Conservation (phyloP, 2,888 invertebrate genomes). For the Eristalis pertinax region DNA sequence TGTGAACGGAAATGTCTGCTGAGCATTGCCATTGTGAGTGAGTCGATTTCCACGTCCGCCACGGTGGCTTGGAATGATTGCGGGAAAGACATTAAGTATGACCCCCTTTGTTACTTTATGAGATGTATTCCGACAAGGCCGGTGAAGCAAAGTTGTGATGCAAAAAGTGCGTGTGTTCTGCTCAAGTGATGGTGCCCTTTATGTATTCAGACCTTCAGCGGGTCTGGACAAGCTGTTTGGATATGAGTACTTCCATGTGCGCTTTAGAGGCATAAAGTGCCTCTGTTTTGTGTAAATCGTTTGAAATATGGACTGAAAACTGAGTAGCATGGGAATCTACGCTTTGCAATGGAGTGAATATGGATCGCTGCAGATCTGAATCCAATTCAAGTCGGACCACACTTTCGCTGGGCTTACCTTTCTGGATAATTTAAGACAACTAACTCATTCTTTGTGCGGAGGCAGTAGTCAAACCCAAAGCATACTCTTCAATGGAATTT, state of each 20-base stretch:
- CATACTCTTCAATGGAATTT: too few relatives aligned
- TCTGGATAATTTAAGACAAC: too few relatives aligned
- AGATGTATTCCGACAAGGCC: background rate
- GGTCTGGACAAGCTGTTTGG: background rate
- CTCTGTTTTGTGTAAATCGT: too few relatives aligned
- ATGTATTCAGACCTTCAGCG: background rate
- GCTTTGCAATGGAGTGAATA: too few relatives aligned
- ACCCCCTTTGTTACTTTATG: background rate
- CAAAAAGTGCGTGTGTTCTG: background rate
- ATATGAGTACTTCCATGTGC: background rate
- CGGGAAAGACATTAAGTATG: background rate
- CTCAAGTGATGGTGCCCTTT: background rate
- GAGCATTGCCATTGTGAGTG: background rate
- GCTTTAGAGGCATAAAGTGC: too few relatives aligned
- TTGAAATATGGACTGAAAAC: too few relatives aligned
- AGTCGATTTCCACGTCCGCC: background rate
- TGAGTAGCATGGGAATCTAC: too few relatives aligned
- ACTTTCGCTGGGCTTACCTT: too few relatives aligned
- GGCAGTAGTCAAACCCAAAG: too few relatives aligned
- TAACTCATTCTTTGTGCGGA: too few relatives aligned
- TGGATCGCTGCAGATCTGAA: too few relatives aligned
- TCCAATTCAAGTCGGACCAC: too few relatives aligned
- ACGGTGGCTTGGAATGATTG: background rate
- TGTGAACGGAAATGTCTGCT: slow-evolving; percentile 31
- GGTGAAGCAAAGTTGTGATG: background rate